phyloP scores from a whole-genome alignment of 2,113 vertebrate species.

The Chionomys nivalis region DNA sequence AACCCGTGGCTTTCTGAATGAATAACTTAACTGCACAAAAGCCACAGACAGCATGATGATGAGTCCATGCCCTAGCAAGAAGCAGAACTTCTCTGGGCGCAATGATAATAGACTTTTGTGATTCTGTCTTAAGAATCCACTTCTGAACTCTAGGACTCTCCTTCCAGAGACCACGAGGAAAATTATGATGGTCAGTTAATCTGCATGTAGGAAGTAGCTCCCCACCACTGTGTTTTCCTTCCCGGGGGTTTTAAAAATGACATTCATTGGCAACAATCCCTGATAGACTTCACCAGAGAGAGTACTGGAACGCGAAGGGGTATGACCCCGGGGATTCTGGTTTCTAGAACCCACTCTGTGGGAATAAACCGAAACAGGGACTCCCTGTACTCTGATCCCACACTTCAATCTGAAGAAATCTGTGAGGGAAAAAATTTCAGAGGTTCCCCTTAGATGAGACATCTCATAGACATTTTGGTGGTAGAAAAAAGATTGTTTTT shows the following conservation, averaged over 20 bases:
- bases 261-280: not conserved
- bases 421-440: not conserved
- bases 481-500: not conserved
- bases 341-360: not conserved
- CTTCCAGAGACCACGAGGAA: not conserved
- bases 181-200: not conserved
- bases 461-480: not conserved
- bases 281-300: not conserved
- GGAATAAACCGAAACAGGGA: not conserved
- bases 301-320: not conserved
- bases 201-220: conserved; percentile 2
- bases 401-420: not conserved
- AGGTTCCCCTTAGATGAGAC: not conserved
- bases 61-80: not conserved
- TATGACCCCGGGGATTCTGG: not conserved
- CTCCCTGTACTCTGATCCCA: not conserved
- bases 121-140: not conserved
- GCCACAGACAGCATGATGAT: not conserved
- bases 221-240: not conserved
- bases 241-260: conserved; percentile 39
- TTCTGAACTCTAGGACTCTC: not conserved
- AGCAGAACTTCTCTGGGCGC: not conserved
- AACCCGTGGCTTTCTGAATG: conserved; percentile 10
- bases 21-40: not conserved
- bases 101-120: not conserved